A percentile compares a stretch with the other conserved stretches of the same genome.
Evolutionary conservation across 2,113 vertebrate genomes (phyloP).

Genomic region (Leptocoma aspasia): DNA sequence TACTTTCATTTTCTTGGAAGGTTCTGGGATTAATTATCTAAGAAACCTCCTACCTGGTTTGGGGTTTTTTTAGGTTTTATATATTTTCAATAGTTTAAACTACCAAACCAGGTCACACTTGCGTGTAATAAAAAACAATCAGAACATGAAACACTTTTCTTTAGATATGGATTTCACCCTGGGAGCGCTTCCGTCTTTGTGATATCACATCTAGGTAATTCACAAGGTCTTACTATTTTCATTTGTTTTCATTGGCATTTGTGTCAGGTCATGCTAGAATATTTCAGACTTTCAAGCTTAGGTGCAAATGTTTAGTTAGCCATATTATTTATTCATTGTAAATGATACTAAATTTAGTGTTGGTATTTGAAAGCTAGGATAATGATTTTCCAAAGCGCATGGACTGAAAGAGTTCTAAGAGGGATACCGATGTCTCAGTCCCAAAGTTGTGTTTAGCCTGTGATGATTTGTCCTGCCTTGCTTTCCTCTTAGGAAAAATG

Average conservation of each 20-base stretch:
- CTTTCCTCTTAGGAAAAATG: neutral
- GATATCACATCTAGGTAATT: neutral
- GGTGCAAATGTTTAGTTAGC: neutral
- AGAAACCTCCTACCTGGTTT: neutral
- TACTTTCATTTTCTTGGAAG: neutral
- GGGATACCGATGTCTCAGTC: neutral
- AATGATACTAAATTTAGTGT: neutral
- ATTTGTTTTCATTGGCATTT: neutral
- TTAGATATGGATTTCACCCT: neutral
- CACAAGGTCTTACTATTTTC: neutral
- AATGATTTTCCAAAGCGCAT: neutral
- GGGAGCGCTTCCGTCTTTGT: neutral
- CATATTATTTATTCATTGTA: neutral
- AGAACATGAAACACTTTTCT: neutral
- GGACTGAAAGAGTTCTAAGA: neutral
- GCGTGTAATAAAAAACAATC: neutral
- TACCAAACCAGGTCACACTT: neutral
- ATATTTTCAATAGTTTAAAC: neutral
- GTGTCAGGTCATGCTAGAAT: neutral
- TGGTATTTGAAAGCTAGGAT: neutral
- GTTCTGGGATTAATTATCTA: neutral
- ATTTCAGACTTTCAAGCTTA: neutral
- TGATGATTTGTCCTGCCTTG: neutral
- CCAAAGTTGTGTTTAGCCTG: fast-evolving
- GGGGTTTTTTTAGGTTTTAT: too few relatives aligned